Conservation (phyloP, 1,140 invertebrate genomes). For the Atta texana region DNA sequence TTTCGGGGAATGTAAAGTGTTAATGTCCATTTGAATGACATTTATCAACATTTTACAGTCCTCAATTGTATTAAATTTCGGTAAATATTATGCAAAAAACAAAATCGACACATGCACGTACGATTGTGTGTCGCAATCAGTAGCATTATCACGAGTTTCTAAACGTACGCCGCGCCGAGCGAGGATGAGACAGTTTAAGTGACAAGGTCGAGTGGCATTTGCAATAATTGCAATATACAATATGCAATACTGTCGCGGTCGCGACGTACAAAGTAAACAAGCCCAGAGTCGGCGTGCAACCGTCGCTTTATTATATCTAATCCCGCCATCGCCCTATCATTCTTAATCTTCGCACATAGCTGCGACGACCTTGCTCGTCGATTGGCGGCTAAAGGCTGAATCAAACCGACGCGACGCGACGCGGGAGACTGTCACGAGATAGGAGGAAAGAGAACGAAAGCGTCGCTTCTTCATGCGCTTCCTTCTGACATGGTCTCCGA, state of each 20-base stretch:
- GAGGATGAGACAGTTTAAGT: slow-evolving; percentile 47
- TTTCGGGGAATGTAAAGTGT: no score
- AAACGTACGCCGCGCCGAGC: neutral
- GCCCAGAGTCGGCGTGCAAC: neutral
- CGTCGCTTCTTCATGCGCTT: neutral
- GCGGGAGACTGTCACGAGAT: neutral
- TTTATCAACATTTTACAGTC: no score
- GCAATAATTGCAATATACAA: neutral
- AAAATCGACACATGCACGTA: neutral
- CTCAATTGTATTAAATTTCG: neutral
- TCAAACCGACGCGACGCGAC: neutral
- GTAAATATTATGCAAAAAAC: neutral
- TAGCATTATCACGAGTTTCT: neutral
- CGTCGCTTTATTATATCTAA: slow-evolving; percentile 40
- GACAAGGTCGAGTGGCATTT: slow-evolving; percentile 48
- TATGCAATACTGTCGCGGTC: neutral
- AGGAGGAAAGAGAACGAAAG: neutral
- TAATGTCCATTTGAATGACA: no score
- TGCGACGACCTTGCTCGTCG: slow-evolving; percentile 29
- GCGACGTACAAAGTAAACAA: slow-evolving; percentile 38
- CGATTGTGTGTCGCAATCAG: slow-evolving; percentile 23
- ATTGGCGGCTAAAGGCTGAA: neutral
- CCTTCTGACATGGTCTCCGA: neutral
- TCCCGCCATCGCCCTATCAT: neutral
- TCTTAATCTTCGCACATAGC: slow-evolving; percentile 40